Evolutionary conservation across 1,140 invertebrate genomes (phyloP), one percentile per base, ranked within the genome.

Genomic region (Nixonia krombeini): DNA sequence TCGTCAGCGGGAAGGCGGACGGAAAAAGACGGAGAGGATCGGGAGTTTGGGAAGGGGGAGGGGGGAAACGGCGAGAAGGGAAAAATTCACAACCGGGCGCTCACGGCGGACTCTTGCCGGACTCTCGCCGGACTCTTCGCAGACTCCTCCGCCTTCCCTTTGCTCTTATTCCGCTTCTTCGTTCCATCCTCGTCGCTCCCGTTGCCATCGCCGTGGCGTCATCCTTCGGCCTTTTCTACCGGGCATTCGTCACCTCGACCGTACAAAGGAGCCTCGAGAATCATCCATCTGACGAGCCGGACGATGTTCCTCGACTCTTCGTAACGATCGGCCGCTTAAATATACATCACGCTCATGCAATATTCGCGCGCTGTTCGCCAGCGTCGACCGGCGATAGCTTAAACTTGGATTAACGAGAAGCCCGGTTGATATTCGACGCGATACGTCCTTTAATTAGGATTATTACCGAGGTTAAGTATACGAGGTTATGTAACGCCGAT

Each of bases 31-130:
- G 53, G 46, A 50, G 51, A 58, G 58, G 50, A 71, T 59, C 51
- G 66, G 58, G 40, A 62, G 70, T 74, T 77, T 70, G 49, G 67
- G 61, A 63, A 72, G 61, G 69, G 69, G 62, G 52, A 68, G 25
- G 9, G 25, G 25, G 4, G 25, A 26, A 26, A 26, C 25, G 4
- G 25, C 4, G 4, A 26, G 25, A 4, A 26, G 12, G n/a, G n/a
- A n/a, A n/a, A n/a, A n/a, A n/a, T n/a, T n/a, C n/a, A n/a, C n/a
- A n/a, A n/a, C n/a, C n/a, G n/a, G n/a, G n/a, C n/a, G n/a, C 18
- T 10, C 16, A 7, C 28, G 5, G 16, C 29, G 7, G 21, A 15
- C 40, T 41, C 47, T 21, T 42, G 52, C 42, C 47, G 41, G 4
- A 9, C 5, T 25, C 13, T 64, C 70, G 56, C 58, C n/a, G n/a